Conservation (phyloP, 2,888 invertebrate genomes). For the Brachyptera putata region DNA sequence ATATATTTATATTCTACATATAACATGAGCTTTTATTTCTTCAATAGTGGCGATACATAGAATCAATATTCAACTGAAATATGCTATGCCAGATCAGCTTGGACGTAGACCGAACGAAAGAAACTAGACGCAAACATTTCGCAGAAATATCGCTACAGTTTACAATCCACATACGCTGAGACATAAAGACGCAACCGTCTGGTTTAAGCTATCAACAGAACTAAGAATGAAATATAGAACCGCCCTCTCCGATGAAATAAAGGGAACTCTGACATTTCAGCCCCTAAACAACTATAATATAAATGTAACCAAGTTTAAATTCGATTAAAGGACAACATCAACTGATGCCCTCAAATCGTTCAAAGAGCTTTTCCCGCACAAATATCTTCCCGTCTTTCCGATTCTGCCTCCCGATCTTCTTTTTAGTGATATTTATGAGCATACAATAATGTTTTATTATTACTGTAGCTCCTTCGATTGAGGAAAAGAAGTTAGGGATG, state of each 20-base stretch:
- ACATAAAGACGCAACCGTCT: conserved; percentile 9
- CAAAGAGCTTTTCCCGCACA: neutral
- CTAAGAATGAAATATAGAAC: conserved; percentile 1
- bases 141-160: too few species aligned
- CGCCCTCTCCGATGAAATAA: neutral
- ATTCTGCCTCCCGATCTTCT: conserved; percentile 17
- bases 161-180: too few species aligned
- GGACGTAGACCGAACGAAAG: too few species aligned
- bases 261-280: conserved; percentile 10
- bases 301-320: conserved; percentile 31
- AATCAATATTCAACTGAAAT: too few species aligned
- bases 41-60: too few species aligned
- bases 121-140: too few species aligned
- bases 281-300: conserved; percentile 22
- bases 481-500: conserved; percentile 18
- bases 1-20: too few species aligned
- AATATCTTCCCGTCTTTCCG: neutral
- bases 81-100: too few species aligned
- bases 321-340: conserved; percentile 25
- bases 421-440: conserved; percentile 32
- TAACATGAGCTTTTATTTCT: too few species aligned
- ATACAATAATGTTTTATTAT: conserved; percentile 31
- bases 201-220: neutral
- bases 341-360: conserved; percentile 21
- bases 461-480: conserved; percentile 21